These are phyloP conservation scores for Piaya cayana DNA, from an alignment of 2,113 vertebrate genomes.

Conservation along the genomic window DNA sequence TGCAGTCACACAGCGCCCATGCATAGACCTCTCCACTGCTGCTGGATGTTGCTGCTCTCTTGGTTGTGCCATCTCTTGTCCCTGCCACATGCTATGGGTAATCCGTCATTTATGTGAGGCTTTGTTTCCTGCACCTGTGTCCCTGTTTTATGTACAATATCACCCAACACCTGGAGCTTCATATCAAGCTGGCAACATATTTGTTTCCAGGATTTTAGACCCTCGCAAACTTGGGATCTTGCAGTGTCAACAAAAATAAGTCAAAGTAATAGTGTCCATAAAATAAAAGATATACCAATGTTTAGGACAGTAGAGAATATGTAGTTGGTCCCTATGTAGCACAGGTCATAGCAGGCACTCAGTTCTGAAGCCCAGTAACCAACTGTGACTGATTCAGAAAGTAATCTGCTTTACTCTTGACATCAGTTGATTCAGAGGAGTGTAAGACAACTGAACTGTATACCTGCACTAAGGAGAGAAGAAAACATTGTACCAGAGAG, in stretches of 20 bases:
- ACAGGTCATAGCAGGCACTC: neutral
- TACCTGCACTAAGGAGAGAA: neutral
- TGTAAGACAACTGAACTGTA: neutral
- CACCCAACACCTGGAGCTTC: neutral
- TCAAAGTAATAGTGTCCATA: neutral
- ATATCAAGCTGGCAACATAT: neutral
- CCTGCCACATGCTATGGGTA: neutral
- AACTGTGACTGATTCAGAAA: neutral
- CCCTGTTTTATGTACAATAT: neutral
- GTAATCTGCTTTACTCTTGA: neutral
- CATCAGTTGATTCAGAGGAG: neutral
- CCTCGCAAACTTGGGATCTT: neutral
- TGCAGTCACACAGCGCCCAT: neutral
- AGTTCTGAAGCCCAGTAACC: neutral
- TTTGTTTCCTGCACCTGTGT: constrained; percentile 2
- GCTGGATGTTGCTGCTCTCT: neutral
- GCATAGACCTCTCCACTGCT: neutral
- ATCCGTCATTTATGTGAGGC: neutral
- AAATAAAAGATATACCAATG: neutral
- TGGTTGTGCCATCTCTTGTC: neutral
- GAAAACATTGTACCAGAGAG: neutral
- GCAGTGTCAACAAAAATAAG: neutral
- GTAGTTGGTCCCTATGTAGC: neutral
- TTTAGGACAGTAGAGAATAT: neutral
- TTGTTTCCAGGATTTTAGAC: neutral